phyloP scores from a whole-genome alignment of 2,888 invertebrate species.

The Dynastes maya region DNA sequence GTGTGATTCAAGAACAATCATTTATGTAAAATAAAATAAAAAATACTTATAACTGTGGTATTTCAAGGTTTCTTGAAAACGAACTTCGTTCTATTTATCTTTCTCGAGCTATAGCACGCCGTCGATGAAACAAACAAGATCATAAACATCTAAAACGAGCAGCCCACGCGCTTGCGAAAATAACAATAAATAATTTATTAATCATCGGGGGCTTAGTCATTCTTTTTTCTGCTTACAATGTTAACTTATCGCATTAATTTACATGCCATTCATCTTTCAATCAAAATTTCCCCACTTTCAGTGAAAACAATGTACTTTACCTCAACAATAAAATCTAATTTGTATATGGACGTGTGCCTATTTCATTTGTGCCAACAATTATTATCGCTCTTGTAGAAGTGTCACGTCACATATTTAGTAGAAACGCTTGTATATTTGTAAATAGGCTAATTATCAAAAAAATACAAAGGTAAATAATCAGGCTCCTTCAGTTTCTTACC shows the following conservation, averaged over 20 bases:
- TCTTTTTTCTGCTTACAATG: slow-evolving; percentile 26
- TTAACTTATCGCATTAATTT: not conserved
- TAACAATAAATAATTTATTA: slow-evolving; percentile 23
- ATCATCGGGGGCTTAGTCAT: slow-evolving; percentile 42
- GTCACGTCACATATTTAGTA: slow-evolving; percentile 69
- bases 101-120: slow-evolving; percentile 36
- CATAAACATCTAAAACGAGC: slow-evolving; percentile 21
- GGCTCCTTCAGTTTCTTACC: slow-evolving; percentile 49
- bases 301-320: slow-evolving; percentile 17
- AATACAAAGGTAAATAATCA: slow-evolving; percentile 39
- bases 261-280: slow-evolving; percentile 2
- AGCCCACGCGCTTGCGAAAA: slow-evolving; percentile 16
- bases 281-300: slow-evolving; percentile 3
- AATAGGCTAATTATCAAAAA: slow-evolving; percentile 65
- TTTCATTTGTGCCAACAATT: slow-evolving; percentile 68
- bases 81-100: slow-evolving; percentile 45
- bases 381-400: slow-evolving; percentile 62
- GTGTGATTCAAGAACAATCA: slow-evolving; percentile 66
- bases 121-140: slow-evolving; percentile 40
- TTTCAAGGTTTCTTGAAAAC: slow-evolving; percentile 56
- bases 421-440: slow-evolving; percentile 70
- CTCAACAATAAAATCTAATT: slow-evolving; percentile 18
- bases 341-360: slow-evolving; percentile 62
- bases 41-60: slow-evolving; percentile 59
- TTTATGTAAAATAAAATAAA: slow-evolving; percentile 61